Conservation (phyloP, 1,140 invertebrate genomes). For the Neotoxoptera formosana region DNA sequence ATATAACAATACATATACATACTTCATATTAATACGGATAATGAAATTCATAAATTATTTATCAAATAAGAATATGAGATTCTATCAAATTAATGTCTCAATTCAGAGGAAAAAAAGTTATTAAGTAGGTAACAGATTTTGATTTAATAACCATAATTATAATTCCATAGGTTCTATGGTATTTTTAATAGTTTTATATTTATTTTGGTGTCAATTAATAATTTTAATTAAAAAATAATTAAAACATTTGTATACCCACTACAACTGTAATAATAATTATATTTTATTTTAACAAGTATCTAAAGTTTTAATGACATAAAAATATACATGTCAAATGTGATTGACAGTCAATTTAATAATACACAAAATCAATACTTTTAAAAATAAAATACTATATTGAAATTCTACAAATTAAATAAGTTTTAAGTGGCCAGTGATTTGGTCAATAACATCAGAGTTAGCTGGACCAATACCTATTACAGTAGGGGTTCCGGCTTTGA, state of each 20-base stretch:
- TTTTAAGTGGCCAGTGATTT: slow-evolving; percentile 88
- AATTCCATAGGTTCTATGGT: background rate
- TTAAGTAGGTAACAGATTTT: no score
- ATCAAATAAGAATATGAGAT: no score
- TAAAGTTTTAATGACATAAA: background rate
- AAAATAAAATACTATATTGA: background rate
- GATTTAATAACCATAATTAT: no score
- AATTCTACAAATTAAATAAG: slow-evolving; percentile 66
- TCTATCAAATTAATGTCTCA: no score
- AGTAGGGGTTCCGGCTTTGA: slow-evolving; percentile 83
- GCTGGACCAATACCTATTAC: slow-evolving; percentile 92
- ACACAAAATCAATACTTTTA: background rate
- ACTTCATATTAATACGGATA: no score
- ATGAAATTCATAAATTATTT: no score
- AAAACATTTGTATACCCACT: background rate
- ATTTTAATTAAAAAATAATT: background rate
- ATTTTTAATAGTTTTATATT: background rate
- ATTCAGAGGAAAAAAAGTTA: no score
- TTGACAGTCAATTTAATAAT: background rate
- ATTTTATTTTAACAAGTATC: background rate
- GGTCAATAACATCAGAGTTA: slow-evolving; percentile 75
- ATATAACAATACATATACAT: no score
- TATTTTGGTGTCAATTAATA: background rate
- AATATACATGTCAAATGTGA: background rate
- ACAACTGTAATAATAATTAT: background rate